Evolutionary conservation across 2,888 invertebrate species (phyloP), one percentile per base, ranked within the genome.

Genomic region (Callyntrura guangdongensis): DNA sequence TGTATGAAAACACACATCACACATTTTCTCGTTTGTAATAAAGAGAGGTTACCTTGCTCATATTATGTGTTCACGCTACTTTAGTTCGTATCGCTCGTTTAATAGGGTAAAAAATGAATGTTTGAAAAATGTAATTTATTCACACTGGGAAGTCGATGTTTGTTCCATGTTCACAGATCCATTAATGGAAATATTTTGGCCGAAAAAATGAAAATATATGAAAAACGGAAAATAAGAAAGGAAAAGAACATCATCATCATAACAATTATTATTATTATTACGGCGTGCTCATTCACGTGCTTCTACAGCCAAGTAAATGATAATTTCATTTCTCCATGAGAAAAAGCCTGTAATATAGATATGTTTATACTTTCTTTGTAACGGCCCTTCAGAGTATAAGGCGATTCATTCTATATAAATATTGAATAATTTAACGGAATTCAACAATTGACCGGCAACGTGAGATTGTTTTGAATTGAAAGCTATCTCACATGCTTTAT

Each of bases 101-200:
- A 61, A 81, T 20, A 81, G 59, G 61, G 81, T 61, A 81, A 45
- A 81, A 45, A 64, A 82, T 69, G 64, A 69, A 82, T 81, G 72
- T 88, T 88, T 69, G 81, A 67, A 72, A 88, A 89, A 89, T 61
- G 89, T 89, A 89, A 89, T 89, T 89, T 89, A 89, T 89, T 89
- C 89, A 89, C 89, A 72, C 83, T 84, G 72, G 89, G 89, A 84
- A 89, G 89, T 64, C 89, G 47, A 74, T 72, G 64, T 77, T 49
- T 87, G 79, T 25, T 87, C 69, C 77, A 61, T 69, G 82, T 88
- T 79, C 81, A 81, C 59, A 82, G 81, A 47, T 59, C 72, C 64
- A 88, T 88, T 88, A 82, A 83, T 89, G 89, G 82, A 89, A 89
- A 89, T 89, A 89, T 89, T 89, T 88, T 89, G 89, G 74, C 89